These are phyloP conservation scores for Oscheius sp. DNA, from an alignment of 2,888 invertebrate genomes.

Conservation along the genomic window DNA sequence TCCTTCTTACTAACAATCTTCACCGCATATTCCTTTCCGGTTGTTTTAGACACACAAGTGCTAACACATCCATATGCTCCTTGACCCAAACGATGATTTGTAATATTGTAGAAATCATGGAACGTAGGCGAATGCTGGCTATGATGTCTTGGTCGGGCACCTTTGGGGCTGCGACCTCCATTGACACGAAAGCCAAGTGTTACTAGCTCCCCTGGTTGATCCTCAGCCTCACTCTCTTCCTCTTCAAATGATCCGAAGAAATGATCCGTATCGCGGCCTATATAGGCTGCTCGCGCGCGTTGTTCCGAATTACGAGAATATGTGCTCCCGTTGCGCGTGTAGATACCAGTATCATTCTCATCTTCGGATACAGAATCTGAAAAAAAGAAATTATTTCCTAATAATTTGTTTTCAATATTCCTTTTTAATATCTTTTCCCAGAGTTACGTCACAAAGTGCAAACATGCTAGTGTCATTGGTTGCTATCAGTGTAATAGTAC, in stretches of 20 bases:
- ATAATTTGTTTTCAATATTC: not conserved
- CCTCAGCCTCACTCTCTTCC: constrained; percentile 35
- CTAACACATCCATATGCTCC: constrained; percentile 81
- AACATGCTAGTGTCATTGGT: not conserved
- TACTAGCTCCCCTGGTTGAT: constrained; percentile 38
- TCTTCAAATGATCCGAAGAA: constrained; percentile 36
- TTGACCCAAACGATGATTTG: constrained; percentile 92
- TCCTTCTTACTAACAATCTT: constrained; percentile 72
- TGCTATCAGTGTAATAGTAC: constrained; percentile 19
- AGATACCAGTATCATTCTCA: constrained; percentile 4
- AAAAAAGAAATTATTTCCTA: not conserved
- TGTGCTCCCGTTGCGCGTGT: constrained; percentile 2
- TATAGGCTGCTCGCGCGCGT: constrained; percentile 25
- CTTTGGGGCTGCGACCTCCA: constrained; percentile 69
- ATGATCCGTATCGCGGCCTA: constrained; percentile 46
- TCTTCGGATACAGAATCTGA: constrained; percentile 24
- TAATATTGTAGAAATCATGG: constrained; percentile 85
- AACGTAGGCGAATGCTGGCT: constrained; percentile 27
- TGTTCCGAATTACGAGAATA: constrained; percentile 14
- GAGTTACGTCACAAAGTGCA: not conserved
- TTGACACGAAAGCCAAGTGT: constrained; percentile 34
- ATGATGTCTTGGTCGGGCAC: constrained; percentile 77
- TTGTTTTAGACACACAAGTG: constrained; percentile 75
- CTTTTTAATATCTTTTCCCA: not conserved
- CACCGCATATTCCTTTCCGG: constrained; percentile 92